These are phyloP conservation scores for Agrochola macilenta DNA, from an alignment of 2,888 invertebrate genomes.

Conservation along the genomic window DNA sequence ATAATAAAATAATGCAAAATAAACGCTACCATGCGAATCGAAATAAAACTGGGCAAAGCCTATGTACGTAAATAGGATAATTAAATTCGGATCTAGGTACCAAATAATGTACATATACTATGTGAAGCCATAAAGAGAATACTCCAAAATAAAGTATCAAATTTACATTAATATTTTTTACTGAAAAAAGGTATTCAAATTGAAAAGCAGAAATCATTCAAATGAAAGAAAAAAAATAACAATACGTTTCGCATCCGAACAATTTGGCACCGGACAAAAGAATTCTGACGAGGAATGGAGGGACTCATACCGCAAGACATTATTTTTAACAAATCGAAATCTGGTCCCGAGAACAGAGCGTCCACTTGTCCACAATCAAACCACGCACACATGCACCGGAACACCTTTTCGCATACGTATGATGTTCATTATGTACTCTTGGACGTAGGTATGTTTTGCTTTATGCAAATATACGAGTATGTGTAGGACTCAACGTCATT, in stretches of 20 bases:
- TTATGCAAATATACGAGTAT: constrained; percentile 48
- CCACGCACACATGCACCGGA: constrained; percentile 36
- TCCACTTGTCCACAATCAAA: constrained; percentile 57
- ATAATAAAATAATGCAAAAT: neutral
- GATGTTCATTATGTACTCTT: neutral
- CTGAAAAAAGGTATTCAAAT: constrained; percentile 21
- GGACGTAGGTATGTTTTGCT: neutral
- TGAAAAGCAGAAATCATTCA: constrained; percentile 29
- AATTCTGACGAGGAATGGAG: constrained; percentile 38
- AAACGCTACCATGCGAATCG: neutral
- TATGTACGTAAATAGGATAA: constrained; percentile 27
- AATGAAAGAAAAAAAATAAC: constrained; percentile 41
- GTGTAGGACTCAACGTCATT: constrained; percentile 32
- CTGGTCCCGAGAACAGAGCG: constrained; percentile 20
- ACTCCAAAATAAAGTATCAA: constrained; percentile 1
- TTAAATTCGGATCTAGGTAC: constrained; percentile 4
- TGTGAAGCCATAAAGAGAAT: neutral
- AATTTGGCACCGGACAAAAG: constrained; percentile 59
- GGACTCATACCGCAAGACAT: constrained; percentile 53
- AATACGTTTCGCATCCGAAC: constrained; percentile 39
- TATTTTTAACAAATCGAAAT: constrained; percentile 62
- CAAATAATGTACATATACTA: neutral
- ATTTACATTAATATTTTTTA: constrained; percentile 2
- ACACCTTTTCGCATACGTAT: constrained; percentile 4
- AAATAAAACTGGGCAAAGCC: constrained; percentile 23